Evolutionary conservation across 2,888 invertebrate genomes (phyloP), one percentile per base, ranked within the genome.

Genomic region (Drosophila phalerata): DNA sequence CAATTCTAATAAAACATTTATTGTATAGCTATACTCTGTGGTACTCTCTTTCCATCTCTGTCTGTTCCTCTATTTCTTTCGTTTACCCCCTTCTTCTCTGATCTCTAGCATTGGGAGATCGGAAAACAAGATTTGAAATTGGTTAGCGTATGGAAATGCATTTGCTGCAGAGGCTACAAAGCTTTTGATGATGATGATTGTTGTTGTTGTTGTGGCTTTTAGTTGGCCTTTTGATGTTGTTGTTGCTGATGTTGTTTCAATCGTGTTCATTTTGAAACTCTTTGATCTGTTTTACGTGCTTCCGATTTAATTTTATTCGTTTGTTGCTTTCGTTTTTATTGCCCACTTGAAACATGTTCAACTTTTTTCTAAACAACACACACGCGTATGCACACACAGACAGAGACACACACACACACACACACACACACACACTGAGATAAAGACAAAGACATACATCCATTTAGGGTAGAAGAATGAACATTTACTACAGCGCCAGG

Each of bases 211-310:
- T 55, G 51, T 57, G 40, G 57, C 30, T 37, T 62, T 65, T 68
- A 64, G 56, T 51, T 67, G 45, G 53, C 37, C 57, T 64, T 70
- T 71, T 70, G 71, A 70, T 70, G 22, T 61, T 56, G 38, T 38
- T 69, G 37, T 15, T 51, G 55, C 40, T 63, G 52, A 30, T 43
- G 43, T 13, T 42, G 60, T 32, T 53, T 65, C 17, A 30, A 13
- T 61, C 34, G 49, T 48, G 56, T 52, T 53, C 62, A 38, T 47
- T 57, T 49, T 63, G 43, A 67, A 71, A 63, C 43, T 65, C 87
- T 81, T 81, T 86, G 81, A 81, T 81, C 81, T 85, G 81, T 60
- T 68, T 74, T 74, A 86, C 78, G 78, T 86, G 84, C 86, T 83
- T 86, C 86, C 81, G 81, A 81, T 86, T 80, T 80, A 60, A 71